Conservation (phyloP, 2,797 vertebrate species). For the Tarsius wallacei region DNA sequence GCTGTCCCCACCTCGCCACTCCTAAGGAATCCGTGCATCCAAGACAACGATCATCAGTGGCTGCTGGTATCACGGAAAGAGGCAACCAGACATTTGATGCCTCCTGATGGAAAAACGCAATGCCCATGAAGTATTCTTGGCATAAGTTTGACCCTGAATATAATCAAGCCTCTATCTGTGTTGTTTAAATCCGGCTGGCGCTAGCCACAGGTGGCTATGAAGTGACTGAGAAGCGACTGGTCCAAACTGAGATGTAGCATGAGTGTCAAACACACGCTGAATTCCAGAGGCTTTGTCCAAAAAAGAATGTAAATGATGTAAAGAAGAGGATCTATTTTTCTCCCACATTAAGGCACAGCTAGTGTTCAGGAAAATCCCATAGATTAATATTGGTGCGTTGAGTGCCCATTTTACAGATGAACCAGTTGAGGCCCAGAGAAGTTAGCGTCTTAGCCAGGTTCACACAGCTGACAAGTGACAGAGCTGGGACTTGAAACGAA, state of each 20-base stretch:
- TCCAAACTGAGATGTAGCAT: neutral
- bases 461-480: neutral
- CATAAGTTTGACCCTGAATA: neutral
- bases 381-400: neutral
- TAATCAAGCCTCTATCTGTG: neutral
- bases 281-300: neutral
- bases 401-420: neutral
- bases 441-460: neutral
- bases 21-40: neutral
- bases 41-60: neutral
- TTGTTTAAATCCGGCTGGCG: neutral
- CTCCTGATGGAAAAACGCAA: neutral
- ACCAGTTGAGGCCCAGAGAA: neutral
- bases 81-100: neutral
- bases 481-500: neutral
- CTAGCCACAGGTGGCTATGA: neutral
- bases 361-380: neutral
- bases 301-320: neutral
- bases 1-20: neutral
- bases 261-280: neutral
- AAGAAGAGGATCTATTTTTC: too few relatives aligned
- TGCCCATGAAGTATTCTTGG: neutral
- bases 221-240: neutral
- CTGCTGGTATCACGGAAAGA: neutral
- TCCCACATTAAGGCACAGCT: neutral